Percentiles rank a stretch among this genome's conserved stretches.
Evolutionary conservation across 1,140 invertebrate genomes (phyloP).

Genomic region (Drosophila tristis): DNA sequence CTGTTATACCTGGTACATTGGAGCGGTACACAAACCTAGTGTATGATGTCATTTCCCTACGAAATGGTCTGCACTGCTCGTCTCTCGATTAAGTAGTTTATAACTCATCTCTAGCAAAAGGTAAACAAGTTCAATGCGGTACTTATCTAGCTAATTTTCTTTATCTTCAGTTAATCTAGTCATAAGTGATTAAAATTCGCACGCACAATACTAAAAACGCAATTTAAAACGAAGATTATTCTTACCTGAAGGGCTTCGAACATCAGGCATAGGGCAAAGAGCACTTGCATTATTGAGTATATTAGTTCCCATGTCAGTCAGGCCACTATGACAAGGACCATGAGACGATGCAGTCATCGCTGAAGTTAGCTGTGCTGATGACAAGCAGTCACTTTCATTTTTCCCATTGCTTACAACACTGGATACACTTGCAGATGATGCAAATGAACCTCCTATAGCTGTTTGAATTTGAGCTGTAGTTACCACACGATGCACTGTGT

Average conservation of each 20-base stretch:
- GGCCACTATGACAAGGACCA: constrained; percentile 47
- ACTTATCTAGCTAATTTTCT: too few relatives aligned
- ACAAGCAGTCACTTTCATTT: constrained; percentile 70
- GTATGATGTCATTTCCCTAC: too few relatives aligned
- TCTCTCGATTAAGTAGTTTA: too few relatives aligned
- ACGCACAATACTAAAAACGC: too few relatives aligned
- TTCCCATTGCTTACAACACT: constrained; percentile 76
- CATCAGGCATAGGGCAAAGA: constrained; percentile 51
- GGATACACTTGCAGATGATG: constrained; percentile 82
- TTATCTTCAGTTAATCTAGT: too few relatives aligned
- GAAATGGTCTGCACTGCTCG: too few relatives aligned
- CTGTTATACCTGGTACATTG: too few relatives aligned
- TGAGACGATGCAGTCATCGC: constrained; percentile 56
- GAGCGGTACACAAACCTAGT: too few relatives aligned
- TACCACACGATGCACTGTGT: constrained; percentile 82
- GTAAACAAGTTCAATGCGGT: too few relatives aligned
- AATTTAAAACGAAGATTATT: neutral
- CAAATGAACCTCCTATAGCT: constrained; percentile 76
- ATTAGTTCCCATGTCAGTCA: constrained; percentile 62
- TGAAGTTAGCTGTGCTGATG: constrained; percentile 55
- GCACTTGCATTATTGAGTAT: constrained; percentile 58
- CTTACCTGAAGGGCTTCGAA: constrained; percentile 63
- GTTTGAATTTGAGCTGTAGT: constrained; percentile 83
- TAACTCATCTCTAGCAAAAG: too few relatives aligned
- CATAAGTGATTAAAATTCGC: too few relatives aligned